Percentiles rank a stretch among this genome's conserved stretches.
Evolutionary conservation across 1,140 invertebrate species (phyloP).

Genomic region (Venustaconcha ellipsiformis): DNA sequence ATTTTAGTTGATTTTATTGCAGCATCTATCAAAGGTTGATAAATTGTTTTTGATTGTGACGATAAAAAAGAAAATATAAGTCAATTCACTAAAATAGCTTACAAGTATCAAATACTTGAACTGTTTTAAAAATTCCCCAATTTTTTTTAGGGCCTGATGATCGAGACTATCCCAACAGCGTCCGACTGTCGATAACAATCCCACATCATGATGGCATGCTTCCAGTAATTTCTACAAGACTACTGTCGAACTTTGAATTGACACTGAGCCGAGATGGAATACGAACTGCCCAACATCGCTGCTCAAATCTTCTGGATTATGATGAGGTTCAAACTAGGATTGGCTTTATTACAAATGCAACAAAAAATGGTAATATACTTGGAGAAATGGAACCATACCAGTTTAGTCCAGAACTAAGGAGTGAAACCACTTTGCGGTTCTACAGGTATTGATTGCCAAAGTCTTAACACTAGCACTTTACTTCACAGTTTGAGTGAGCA

Average conservation of each 20-base stretch:
- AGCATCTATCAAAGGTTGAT: too few relatives aligned
- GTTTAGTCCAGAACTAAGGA: constrained; percentile 54
- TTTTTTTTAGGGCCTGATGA: constrained; percentile 59
- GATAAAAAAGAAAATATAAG: too few relatives aligned
- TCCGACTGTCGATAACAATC: constrained; percentile 62
- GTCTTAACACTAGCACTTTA: constrained; percentile 44
- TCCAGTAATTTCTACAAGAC: constrained; percentile 65
- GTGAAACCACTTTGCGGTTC: constrained; percentile 61
- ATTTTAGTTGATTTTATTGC: too few relatives aligned
- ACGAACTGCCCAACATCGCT: constrained; percentile 63
- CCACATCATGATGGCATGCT: constrained; percentile 70
- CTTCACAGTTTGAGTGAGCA: constrained; percentile 49
- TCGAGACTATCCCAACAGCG: constrained; percentile 58
- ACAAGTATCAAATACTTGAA: too few relatives aligned
- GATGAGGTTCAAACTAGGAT: constrained; percentile 40
- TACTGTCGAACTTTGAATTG: constrained; percentile 68
- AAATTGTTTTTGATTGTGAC: too few relatives aligned
- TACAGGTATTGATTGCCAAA: constrained; percentile 44
- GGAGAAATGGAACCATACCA: constrained; percentile 66
- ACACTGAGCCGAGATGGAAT: constrained; percentile 63
- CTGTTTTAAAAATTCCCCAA: too few relatives aligned
- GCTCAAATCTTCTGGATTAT: constrained; percentile 67
- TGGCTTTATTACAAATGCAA: constrained; percentile 64
- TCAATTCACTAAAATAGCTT: too few relatives aligned
- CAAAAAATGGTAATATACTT: constrained; percentile 49